Conservation (phyloP, 2,797 vertebrate species). For the Garrulus glandarius region DNA sequence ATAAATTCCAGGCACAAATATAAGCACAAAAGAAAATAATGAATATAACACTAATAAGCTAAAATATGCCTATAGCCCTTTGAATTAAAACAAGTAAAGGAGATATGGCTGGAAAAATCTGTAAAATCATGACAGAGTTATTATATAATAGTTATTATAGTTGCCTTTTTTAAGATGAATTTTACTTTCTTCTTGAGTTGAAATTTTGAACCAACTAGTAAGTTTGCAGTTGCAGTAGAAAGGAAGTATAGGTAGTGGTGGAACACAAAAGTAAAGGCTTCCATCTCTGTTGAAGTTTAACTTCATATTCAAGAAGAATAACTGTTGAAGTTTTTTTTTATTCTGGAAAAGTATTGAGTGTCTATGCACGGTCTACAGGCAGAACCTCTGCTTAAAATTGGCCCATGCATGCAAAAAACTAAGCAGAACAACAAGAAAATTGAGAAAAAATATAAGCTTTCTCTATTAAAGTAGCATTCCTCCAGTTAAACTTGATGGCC, state of each 20-base stretch:
- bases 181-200: neutral
- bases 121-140: neutral
- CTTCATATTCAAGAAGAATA: no score
- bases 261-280: neutral
- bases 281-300: no score
- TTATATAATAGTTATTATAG: neutral
- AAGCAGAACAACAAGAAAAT: neutral
- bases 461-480: neutral
- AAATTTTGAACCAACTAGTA: neutral
- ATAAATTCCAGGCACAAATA: neutral
- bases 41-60: neutral
- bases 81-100: neutral
- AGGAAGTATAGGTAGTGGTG: neutral
- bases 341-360: neutral
- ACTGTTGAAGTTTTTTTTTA: neutral
- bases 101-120: neutral
- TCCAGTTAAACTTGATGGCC: neutral
- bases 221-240: neutral
- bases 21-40: neutral
- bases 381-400: neutral
- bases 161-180: neutral
- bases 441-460: neutral
- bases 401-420: neutral
- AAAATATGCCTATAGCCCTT: neutral
- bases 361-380: neutral